These are phyloP conservation scores for Epinotia demarniana DNA, from an alignment of 2,888 invertebrate genomes.

Conservation along the genomic window DNA sequence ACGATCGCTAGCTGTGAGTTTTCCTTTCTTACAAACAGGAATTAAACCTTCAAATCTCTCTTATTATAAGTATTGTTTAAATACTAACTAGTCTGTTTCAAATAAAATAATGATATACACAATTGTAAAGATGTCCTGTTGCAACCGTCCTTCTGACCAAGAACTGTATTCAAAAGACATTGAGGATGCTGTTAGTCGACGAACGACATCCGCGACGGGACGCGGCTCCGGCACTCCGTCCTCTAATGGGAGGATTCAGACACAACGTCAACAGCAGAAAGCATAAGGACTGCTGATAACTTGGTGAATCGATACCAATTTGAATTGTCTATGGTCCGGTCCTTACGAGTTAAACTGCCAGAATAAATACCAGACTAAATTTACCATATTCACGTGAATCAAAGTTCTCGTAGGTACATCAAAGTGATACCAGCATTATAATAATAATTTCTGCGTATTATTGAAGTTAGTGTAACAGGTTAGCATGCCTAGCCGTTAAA, in stretches of 20 bases:
- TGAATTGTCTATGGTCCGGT: conserved; percentile 16
- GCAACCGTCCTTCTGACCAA: conserved; percentile 68
- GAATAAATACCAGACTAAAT: conserved; percentile 37
- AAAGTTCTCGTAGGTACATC: conserved; percentile 18
- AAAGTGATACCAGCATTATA: conserved; percentile 20
- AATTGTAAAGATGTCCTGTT: conserved; percentile 51
- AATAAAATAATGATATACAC: conserved; percentile 34
- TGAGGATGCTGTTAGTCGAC: conserved; percentile 47
- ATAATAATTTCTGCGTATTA: conserved; percentile 30
- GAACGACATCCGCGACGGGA: not conserved
- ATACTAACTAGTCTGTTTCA: conserved; percentile 28
- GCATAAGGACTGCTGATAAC: not conserved
- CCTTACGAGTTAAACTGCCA: conserved; percentile 38
- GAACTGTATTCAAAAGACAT: conserved; percentile 46
- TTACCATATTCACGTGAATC: conserved; percentile 20
- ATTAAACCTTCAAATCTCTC: conserved; percentile 46
- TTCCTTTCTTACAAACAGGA: conserved; percentile 42
- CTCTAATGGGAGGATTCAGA: not conserved
- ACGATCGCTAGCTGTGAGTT: conserved; percentile 70
- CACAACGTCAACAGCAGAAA: not conserved
- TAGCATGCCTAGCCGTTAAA: conserved; percentile 36
- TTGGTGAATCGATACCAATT: conserved; percentile 6
- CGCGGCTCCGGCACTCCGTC: not conserved
- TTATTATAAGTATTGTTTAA: conserved; percentile 36
- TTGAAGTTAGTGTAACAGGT: conserved; percentile 31